These are phyloP conservation scores for Pseudoips prasinana DNA, from an alignment of 2,888 invertebrate genomes.

Conservation along the genomic window DNA sequence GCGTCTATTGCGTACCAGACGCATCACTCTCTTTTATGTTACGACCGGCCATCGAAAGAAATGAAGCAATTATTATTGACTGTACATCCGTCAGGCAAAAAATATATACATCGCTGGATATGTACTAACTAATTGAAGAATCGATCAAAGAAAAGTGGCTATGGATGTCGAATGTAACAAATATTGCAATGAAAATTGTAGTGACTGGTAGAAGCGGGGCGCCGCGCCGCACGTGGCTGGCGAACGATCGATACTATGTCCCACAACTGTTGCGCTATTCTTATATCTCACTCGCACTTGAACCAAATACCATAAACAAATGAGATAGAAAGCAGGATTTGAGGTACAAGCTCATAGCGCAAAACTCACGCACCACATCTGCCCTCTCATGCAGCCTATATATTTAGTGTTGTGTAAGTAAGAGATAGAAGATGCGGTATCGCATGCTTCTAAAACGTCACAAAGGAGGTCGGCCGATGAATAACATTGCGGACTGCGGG, in stretches of 20 bases:
- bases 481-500: conserved; percentile 81
- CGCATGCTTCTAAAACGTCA: conserved; percentile 72
- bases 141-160: conserved; percentile 12
- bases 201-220: conserved; percentile 40
- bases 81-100: conserved; percentile 13
- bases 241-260: conserved; percentile 67
- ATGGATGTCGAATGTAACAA: conserved; percentile 34
- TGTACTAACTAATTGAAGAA: conserved; percentile 9
- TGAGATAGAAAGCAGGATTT: conserved; percentile 55
- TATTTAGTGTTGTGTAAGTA: conserved; percentile 25
- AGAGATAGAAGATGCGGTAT: conserved; percentile 69
- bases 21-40: conserved; percentile 49
- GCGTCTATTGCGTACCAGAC: conserved; percentile 5
- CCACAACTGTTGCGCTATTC: conserved; percentile 76
- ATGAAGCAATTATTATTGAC: conserved; percentile 54
- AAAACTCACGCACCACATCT: conserved; percentile 64
- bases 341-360: conserved; percentile 60
- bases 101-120: conserved; percentile 25
- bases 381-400: conserved; percentile 39
- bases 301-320: conserved; percentile 12
- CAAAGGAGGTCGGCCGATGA: conserved; percentile 77
- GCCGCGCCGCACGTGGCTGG: conserved; percentile 66
- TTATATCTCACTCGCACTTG: conserved; percentile 39
- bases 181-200: conserved; percentile 33
- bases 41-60: conserved; percentile 46